These are phyloP conservation scores for Masnerella sp. DNA, from an alignment of 2,888 invertebrate genomes.

Conservation along the genomic window DNA sequence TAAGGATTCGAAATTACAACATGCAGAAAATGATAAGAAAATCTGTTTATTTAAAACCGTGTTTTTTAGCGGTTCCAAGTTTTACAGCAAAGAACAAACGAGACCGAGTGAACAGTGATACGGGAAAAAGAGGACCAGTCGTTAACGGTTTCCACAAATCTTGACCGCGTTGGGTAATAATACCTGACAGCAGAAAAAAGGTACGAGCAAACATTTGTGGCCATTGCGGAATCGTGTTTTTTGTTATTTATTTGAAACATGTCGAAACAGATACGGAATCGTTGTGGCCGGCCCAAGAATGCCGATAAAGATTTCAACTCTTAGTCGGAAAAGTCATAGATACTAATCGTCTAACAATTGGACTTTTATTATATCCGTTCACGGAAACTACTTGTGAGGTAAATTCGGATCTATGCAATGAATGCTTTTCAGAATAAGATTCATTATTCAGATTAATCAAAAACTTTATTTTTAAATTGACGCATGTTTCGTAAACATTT, in stretches of 20 bases:
- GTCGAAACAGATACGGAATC: constrained; percentile 47
- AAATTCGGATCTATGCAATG: too few species aligned
- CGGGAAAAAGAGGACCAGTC: constrained; percentile 21
- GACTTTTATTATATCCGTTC: constrained; percentile 38
- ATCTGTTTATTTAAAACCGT: too few species aligned
- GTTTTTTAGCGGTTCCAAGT: constrained; percentile 8
- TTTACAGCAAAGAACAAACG: constrained; percentile 41
- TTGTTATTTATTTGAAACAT: constrained; percentile 54
- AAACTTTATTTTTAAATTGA: too few species aligned
- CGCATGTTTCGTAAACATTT: too few species aligned
- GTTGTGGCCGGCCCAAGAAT: constrained; percentile 34
- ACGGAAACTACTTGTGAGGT: constrained; percentile 43
- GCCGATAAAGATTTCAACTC: constrained; percentile 45
- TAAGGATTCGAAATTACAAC: too few species aligned
- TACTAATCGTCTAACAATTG: constrained; percentile 51
- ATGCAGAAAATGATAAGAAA: too few species aligned
- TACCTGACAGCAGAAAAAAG: constrained; percentile 35
- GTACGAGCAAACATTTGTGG: constrained; percentile 47
- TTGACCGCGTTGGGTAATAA: constrained; percentile 32
- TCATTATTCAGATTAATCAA: too few species aligned
- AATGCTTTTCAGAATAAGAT: too few species aligned
- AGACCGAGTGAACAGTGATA: not conserved
- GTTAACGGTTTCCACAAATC: constrained; percentile 53
- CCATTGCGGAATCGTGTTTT: constrained; percentile 49
- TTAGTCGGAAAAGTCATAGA: constrained; percentile 51